phyloP scores from a whole-genome alignment of 2,113 vertebrate species.

The Chinchilla lanigera region DNA sequence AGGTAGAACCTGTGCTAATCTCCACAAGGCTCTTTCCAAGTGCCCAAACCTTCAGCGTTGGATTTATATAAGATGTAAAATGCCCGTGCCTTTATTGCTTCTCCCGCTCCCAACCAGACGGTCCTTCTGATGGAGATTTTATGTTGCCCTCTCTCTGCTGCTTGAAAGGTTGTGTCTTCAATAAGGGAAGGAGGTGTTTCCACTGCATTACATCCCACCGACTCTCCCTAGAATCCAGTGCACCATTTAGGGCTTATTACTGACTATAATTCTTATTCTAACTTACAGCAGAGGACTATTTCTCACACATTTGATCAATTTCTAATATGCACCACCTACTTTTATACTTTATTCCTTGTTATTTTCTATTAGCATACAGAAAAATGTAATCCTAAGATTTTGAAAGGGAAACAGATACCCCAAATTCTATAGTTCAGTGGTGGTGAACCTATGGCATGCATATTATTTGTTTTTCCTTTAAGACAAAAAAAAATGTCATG shows the following conservation, averaged over 20 bases:
- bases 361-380: neutral
- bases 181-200: neutral
- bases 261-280: neutral
- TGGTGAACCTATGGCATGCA: neutral
- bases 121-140: neutral
- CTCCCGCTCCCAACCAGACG: neutral
- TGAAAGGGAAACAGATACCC: neutral
- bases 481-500: neutral
- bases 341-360: neutral
- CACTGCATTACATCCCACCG: too few species aligned
- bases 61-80: neutral
- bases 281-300: neutral
- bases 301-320: neutral
- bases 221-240: neutral
- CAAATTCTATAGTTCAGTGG: neutral
- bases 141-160: neutral
- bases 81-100: neutral
- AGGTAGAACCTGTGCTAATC: neutral
- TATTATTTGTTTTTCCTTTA: neutral
- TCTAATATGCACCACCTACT: conserved; percentile 8
- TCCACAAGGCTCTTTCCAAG: neutral
- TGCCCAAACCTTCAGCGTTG: neutral
- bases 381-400: neutral
- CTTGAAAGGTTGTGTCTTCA: neutral
- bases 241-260: neutral